Evolutionary conservation across 1,140 invertebrate genomes (phyloP).

Genomic region (Lasioglossum baleicum): DNA sequence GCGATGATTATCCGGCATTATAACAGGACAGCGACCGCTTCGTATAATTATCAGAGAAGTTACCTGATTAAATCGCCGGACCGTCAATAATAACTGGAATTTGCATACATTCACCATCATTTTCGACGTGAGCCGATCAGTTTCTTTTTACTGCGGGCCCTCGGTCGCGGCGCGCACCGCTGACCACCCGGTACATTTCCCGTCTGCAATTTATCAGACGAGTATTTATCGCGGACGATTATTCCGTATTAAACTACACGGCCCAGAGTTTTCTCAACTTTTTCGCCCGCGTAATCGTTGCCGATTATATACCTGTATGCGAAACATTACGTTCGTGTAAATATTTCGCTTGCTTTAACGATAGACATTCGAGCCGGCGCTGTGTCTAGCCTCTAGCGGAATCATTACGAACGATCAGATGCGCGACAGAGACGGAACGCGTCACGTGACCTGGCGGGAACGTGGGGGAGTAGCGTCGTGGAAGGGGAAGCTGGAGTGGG

Average conservation of each 20-base stretch:
- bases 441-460: no score
- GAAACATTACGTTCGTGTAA: no score
- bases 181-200: background rate
- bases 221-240: background rate
- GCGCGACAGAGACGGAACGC: no score
- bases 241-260: background rate
- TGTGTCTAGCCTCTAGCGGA: no score
- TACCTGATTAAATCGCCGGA: background rate
- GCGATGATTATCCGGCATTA: constrained; percentile 21
- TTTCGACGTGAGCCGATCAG: background rate
- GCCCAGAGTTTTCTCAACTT: background rate
- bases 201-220: background rate
- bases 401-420: no score
- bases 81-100: background rate
- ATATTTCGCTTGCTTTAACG: no score
- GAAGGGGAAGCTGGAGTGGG: no score
- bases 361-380: no score
- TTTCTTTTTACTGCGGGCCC: background rate
- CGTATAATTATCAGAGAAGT: constrained; percentile 4
- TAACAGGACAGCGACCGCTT: background rate
- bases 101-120: constrained; percentile 2
- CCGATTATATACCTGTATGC: background rate
- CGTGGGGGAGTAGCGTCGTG: no score
- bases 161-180: no score
- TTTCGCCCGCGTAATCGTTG: background rate